phyloP scores from a whole-genome alignment of 2,113 vertebrate species.

The Hepsetus odoe region DNA sequence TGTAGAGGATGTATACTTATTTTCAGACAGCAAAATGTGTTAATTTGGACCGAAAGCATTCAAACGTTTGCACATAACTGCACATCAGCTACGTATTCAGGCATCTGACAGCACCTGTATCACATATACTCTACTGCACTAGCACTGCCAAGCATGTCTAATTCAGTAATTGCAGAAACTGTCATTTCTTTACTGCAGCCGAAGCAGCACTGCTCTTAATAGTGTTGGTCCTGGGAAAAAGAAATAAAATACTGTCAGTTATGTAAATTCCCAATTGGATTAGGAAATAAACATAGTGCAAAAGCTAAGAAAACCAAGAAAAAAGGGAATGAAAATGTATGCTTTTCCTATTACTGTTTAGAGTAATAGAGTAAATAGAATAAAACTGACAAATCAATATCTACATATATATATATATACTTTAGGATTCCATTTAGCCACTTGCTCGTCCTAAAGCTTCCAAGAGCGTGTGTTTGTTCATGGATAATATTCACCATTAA shows the following conservation, averaged over 20 bases:
- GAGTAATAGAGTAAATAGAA: no score
- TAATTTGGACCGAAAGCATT: no score
- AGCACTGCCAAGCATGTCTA: not conserved
- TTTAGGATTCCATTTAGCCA: not conserved
- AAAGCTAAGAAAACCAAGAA: not conserved
- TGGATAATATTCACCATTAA: not conserved
- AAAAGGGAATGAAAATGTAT: not conserved
- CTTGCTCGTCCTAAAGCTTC: not conserved
- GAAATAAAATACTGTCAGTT: constrained; percentile 15
- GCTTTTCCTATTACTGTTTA: not conserved
- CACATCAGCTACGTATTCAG: not conserved
- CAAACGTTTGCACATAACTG: no score
- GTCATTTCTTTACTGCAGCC: constrained; percentile 7
- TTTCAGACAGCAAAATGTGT: no score
- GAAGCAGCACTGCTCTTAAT: not conserved
- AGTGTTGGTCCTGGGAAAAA: not conserved
- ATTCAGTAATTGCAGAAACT: constrained; percentile 24
- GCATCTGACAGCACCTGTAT: not conserved
- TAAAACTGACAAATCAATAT: no score
- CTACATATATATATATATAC: no score
- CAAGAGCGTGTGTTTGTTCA: no score
- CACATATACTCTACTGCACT: not conserved
- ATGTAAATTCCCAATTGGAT: not conserved
- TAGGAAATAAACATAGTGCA: not conserved
- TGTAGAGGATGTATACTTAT: no score